phyloP scores from a whole-genome alignment of 2,113 vertebrate species.

The Ranitomeya imitator region DNA sequence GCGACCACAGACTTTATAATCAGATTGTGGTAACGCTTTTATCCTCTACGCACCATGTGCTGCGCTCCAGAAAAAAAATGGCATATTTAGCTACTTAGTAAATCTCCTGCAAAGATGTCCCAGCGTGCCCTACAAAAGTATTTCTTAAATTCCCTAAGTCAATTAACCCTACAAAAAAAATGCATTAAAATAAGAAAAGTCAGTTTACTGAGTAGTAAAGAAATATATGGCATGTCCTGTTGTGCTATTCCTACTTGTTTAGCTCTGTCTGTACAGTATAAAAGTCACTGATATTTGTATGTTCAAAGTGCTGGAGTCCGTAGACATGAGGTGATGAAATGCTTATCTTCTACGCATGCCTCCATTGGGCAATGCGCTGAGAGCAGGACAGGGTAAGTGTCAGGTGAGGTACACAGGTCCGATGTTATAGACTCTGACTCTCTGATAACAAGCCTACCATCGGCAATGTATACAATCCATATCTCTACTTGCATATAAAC shows the following conservation, averaged over 20 bases:
- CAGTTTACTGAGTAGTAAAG: no score
- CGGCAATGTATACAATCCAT: not conserved
- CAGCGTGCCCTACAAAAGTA: no score
- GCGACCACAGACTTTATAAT: not conserved
- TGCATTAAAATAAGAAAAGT: no score
- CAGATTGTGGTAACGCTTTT: not conserved
- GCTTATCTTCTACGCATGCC: not conserved
- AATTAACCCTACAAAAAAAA: no score
- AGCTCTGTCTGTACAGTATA: not conserved
- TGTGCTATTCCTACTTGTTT: no score
- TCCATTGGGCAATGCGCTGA: not conserved
- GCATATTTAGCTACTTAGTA: not conserved
- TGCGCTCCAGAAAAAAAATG: not conserved
- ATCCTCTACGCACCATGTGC: not conserved
- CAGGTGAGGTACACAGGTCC: conserved; percentile 53
- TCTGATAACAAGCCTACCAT: not conserved
- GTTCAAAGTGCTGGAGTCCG: conserved; percentile 31
- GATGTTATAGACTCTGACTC: not conserved
- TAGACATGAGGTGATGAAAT: conserved; percentile 28
- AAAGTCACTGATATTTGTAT: conserved; percentile 24
- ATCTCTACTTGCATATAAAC: not conserved
- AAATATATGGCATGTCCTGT: not conserved
- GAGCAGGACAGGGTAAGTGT: conserved; percentile 22
- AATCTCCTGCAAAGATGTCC: not conserved
- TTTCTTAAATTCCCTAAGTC: no score